Conservation (phyloP, 2,797 vertebrate species). For the Trachurus trachurus region DNA sequence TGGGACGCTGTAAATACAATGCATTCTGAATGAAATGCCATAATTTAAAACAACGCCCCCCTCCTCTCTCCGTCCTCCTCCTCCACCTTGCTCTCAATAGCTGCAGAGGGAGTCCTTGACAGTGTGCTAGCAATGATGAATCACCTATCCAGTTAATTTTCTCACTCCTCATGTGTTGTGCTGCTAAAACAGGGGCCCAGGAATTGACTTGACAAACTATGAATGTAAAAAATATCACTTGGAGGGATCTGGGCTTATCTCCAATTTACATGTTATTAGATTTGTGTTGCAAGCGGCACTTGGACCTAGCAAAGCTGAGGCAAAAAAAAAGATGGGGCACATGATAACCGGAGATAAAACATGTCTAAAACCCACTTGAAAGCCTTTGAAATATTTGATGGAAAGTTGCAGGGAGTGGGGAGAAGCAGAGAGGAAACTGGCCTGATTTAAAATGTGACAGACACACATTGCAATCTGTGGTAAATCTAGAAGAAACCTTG, state of each 20-base stretch:
- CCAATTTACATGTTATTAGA: constrained; percentile 91
- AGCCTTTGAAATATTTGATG: constrained; percentile 85
- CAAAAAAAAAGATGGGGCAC: constrained; percentile 77
- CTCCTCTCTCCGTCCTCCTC: constrained; percentile 64
- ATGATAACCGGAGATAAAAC: constrained; percentile 85
- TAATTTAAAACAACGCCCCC: constrained; percentile 94
- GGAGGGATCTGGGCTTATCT: constrained; percentile 97
- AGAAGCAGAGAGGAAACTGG: constrained; percentile 75
- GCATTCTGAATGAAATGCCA: constrained; percentile 99
- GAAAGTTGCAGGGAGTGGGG: constrained; percentile 76
- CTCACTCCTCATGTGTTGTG: constrained; percentile 99
- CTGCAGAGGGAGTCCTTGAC: constrained; percentile 99
- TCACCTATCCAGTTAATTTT: constrained; percentile 99
- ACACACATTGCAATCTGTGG: constrained; percentile 83
- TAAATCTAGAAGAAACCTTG: constrained; percentile 87
- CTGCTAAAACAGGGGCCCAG: constrained; percentile 98
- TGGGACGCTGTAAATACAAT: constrained; percentile 99
- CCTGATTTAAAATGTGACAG: constrained; percentile 87
- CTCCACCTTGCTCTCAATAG: constrained; percentile 87
- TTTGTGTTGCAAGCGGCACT: constrained; percentile 83
- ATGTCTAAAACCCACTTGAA: constrained; percentile 84
- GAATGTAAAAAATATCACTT: constrained; percentile 88
- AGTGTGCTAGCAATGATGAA: constrained; percentile 99
- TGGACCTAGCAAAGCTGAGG: constrained; percentile 71
- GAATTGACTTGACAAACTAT: constrained; percentile 99